phyloP scores from a whole-genome alignment of 2,797 vertebrate species.

The Dermochelys coriacea region DNA sequence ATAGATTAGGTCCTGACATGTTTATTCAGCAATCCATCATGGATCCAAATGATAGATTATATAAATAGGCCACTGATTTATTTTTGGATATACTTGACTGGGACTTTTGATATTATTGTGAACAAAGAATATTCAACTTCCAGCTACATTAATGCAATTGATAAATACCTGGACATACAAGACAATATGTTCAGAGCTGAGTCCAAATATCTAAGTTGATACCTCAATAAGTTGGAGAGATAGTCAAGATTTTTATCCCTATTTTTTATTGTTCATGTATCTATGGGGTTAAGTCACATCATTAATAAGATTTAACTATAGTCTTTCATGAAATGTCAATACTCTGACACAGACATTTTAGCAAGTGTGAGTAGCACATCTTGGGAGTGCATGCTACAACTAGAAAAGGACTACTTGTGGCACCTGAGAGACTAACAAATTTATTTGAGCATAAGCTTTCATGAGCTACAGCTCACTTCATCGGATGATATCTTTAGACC shows the following conservation, averaged over 20 bases:
- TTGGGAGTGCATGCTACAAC: neutral
- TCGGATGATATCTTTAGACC: neutral
- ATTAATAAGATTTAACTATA: neutral
- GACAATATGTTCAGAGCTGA: neutral
- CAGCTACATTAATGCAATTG: neutral
- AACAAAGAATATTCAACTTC: neutral
- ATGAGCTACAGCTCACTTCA: too few relatives aligned
- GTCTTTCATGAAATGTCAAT: neutral
- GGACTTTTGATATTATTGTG: neutral
- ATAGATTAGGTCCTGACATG: neutral
- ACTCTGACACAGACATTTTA: neutral
- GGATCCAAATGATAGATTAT: neutral
- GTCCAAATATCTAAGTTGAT: neutral
- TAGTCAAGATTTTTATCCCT: neutral
- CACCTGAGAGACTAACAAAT: too few relatives aligned
- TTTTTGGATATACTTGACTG: neutral
- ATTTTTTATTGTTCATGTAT: neutral
- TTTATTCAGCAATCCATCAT: neutral
- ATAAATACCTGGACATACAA: neutral
- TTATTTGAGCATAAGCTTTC: too few relatives aligned
- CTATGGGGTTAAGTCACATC: neutral
- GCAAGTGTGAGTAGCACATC: neutral
- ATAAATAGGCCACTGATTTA: neutral
- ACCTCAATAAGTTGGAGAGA: neutral
- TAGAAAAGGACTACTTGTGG: too few relatives aligned